Base-by-base conservation (phyloP, 2,888 invertebrate genomes). In the Parnassius smintheus region DNA sequence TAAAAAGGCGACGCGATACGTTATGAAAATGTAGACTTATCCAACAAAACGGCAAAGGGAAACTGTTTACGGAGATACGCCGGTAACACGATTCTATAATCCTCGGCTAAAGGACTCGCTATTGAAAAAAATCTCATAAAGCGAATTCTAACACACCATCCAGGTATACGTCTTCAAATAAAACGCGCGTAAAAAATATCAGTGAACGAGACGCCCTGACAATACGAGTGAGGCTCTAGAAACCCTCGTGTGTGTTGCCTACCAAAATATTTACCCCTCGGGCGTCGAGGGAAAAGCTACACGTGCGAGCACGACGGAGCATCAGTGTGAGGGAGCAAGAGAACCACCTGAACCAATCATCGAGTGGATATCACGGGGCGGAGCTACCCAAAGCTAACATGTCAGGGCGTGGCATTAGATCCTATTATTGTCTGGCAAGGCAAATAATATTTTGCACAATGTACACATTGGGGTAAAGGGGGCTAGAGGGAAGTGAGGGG, bases 391-490 rank as follows among this genome's bases (percentile, higher is more conserved):
- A 91, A 91, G 92, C 91, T 91, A 91, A 91, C 91, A 92, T 92
- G 92, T 92, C 92, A 91, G 88, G 90, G 91, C 88, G 91, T 81
- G 85, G 88, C 89, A 82, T 76, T 85, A 88, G 88, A 90, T 91
- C 89, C 88, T 86, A 92, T 88, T 91, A 92, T 91, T 90, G 90
- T 91, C 91, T 92, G 92, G 93, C 92, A 93, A 94, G 93, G 94
- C 94, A 94, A 94, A 94, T 94, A 94, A 94, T 94, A 94, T 94
- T 94, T 93, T 93, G 93, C 93, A 93, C 94, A 94, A 93, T 93
- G 93, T 94, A 94, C 92, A 94, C 94, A 94, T 93, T 93, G 92
- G 88, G 82, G 76, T 83, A 81, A 80, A 77, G 79, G 83, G 85
- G 81, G 81, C 18, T 41, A 18, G 78, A 81, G 57, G 62, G 70